Evolutionary conservation across 1,140 invertebrate species (phyloP), one percentile per base, ranked within the genome.

Genomic region (Papilio xuthus): DNA sequence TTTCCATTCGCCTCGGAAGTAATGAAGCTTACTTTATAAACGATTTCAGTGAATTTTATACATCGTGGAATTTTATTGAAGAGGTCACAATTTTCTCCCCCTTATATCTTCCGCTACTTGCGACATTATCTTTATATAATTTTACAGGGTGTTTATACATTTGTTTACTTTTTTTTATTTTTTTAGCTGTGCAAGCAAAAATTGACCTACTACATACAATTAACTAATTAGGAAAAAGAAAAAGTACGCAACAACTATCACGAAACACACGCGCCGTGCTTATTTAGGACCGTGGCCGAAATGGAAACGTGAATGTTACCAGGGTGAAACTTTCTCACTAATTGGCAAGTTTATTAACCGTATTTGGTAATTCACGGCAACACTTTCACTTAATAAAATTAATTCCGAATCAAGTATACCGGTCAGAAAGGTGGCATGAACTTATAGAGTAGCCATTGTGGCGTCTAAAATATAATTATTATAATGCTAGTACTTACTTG

Each of bases 201-300:
- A 60, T 60, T 60, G 20, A 60, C 53, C 53, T 20, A 2, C n/a
- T 28, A 63, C 60, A 32, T 28, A 63, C 12, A 67, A 67, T 32
- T 32, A 67, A 18, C 60, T 67, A 67, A 67, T 67, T 67, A 67
- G 26, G 4, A 32, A 67, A 67, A 32, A 67, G 13, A 28, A 63
- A 63, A 28, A 63, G 60, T 63, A 13, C 60, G 84, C 85, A 82
- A 88, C 86, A 92, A 86, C 91, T 92, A 92, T 92, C 90, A 80
- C 83, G 79, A 85, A 87, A 88, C 91, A 88, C 88, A 89, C 90
- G 80, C 86, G 47, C 69, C 10, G 71, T 90, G 89, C 91, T 92
- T 91, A 82, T 82, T 91, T 91, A 91, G 91, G 91, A 88, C 88
- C 88, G 88, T 90, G 89, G 88, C 89, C 86, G 85, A 88, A 91